Percentiles rank a stretch among this genome's conserved stretches.
Conservation (phyloP, 2,797 vertebrate genomes). For the Pterois miles region DNA sequence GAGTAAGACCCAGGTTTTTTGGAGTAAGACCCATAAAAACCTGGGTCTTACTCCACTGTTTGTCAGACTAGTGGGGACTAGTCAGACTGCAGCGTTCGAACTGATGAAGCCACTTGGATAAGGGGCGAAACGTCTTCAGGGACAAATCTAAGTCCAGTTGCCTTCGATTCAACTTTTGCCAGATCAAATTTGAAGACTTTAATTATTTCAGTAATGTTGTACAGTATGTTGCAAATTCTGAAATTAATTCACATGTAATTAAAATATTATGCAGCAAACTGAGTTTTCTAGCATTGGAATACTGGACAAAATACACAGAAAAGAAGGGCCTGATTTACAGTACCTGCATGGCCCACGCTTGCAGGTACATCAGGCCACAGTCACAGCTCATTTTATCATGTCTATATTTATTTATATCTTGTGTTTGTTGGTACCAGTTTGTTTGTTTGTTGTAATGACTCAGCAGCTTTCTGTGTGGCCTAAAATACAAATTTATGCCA, state of each 20-base stretch:
- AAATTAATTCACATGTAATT: background rate
- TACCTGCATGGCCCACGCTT: no score
- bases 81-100: no score
- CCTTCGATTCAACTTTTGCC: no score
- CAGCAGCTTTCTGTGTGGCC: conserved; percentile 32
- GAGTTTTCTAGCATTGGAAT: background rate
- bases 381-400: background rate
- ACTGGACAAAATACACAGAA: background rate
- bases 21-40: no score
- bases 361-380: background rate
- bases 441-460: background rate
- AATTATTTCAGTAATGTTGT: background rate
- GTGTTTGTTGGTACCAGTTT: background rate
- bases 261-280: background rate
- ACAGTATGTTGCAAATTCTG: background rate
- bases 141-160: no score
- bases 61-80: no score
- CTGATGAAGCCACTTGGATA: no score
- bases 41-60: no score
- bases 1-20: no score
- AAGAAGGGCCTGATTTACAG: background rate
- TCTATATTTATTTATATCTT: background rate
- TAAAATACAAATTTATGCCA: conserved; percentile 18
- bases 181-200: background rate
- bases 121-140: no score